Base-by-base conservation (phyloP, 23 tunicate species). In the Styela clava region DNA sequence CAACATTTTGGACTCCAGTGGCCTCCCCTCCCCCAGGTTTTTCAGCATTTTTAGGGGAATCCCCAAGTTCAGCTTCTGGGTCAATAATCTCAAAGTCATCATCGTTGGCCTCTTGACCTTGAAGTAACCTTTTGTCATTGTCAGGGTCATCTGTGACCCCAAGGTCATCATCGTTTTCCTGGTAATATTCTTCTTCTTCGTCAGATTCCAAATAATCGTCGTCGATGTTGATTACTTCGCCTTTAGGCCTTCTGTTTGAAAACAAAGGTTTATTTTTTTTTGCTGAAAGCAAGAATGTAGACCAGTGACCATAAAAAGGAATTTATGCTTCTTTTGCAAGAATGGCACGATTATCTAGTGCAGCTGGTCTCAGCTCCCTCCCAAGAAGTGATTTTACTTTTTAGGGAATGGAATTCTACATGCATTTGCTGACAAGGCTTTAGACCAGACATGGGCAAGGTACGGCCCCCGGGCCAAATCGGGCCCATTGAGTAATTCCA, bases 191-290 rank as follows among this genome's bases (percentile, higher is more conserved):
- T 68, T 44, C 63, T 0, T 31, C 44, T 1, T 76, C 81, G 0
- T 76, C 81, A 21, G 81, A 76, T 36, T 44, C 81, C 31, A 76
- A 56, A 52, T 76, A 76, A 52, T 76, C 81, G 1, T 76, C 81
- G n/a, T 76, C 81, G 9, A 76, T 52, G 12, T 52, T 76, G 64
- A 76, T 76, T 12, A 76, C 65, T 76, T 52, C 81, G 24, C 37
- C 64, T 76, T 71, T 27, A 3, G 34, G 24, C 34, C 34, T 71
- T 16, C 77, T 71, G 77, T 24, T 18, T 20, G 63, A 56, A 18
- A 56, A 56, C 63, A 56, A 18, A 18, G 20, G 63, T 56, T 18
- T 56, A 56, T 56, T 18, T 18, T 18, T 56, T 20, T 56, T 20
- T 18, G 20, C 18, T 18, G 20, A 56, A 18, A 56, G 20, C 18